Evolutionary conservation across 2,888 invertebrate species (phyloP).

Genomic region (Pyralis farinalis): DNA sequence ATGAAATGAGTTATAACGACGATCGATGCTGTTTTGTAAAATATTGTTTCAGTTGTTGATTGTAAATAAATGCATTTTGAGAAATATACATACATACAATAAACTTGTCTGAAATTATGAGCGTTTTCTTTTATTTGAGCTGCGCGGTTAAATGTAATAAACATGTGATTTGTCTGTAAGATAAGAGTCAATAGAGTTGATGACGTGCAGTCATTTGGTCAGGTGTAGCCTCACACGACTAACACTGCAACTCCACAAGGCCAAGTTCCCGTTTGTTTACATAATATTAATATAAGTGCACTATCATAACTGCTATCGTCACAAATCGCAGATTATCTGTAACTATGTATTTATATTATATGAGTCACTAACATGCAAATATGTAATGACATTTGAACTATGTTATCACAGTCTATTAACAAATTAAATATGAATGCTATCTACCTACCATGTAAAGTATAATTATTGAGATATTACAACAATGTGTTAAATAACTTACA

Average conservation of each 20-base stretch:
- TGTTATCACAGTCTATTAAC: constrained; percentile 71
- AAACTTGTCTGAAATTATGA: constrained; percentile 73
- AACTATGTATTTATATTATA: constrained; percentile 80
- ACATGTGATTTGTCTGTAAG: constrained; percentile 24
- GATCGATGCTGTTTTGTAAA: constrained; percentile 65
- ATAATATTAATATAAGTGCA: constrained; percentile 74
- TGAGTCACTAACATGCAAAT: constrained; percentile 81
- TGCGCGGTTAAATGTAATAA: constrained; percentile 40
- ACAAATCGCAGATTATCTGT: constrained; percentile 75
- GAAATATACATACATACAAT: constrained; percentile 74
- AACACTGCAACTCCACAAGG: constrained; percentile 80
- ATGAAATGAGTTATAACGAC: constrained; percentile 49
- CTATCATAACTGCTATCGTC: constrained; percentile 78
- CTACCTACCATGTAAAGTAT: constrained; percentile 45
- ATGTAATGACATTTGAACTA: constrained; percentile 70
- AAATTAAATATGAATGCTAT: constrained; percentile 65
- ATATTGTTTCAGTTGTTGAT: constrained; percentile 74
- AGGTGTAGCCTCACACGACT: constrained; percentile 77
- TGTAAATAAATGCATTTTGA: constrained; percentile 80
- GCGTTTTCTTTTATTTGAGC: constrained; percentile 65
- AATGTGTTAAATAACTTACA: constrained; percentile 73
- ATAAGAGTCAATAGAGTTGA: constrained; percentile 70
- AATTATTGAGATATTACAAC: constrained; percentile 49
- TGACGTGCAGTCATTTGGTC: constrained; percentile 73
- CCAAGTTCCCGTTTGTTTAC: constrained; percentile 77